Conservation (phyloP, 2,797 vertebrate species). For the Chaetodon trifasciatus region DNA sequence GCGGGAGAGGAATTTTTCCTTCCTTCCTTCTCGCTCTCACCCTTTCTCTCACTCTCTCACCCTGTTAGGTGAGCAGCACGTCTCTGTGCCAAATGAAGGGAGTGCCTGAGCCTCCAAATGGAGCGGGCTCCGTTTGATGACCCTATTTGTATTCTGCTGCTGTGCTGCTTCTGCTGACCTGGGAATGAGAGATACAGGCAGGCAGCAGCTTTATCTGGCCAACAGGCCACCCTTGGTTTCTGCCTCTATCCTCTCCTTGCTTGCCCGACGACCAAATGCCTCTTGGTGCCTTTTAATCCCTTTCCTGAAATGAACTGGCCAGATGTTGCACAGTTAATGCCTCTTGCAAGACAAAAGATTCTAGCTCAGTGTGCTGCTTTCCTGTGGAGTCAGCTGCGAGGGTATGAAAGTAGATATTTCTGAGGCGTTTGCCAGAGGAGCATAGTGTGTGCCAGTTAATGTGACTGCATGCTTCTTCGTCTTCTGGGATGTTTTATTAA, state of each 20-base stretch:
- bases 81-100: slow-evolving; percentile 68
- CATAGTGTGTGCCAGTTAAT: slow-evolving; percentile 30
- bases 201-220: slow-evolving; percentile 77
- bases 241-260: slow-evolving; percentile 50
- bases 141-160: slow-evolving; percentile 80
- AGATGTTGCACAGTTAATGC: slow-evolving; percentile 70
- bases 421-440: slow-evolving; percentile 29
- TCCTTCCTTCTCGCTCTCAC: background rate
- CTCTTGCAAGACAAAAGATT: slow-evolving; percentile 65
- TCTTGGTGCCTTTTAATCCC: slow-evolving; percentile 61
- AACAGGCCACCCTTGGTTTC: slow-evolving; percentile 69
- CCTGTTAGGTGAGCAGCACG: slow-evolving; percentile 55
- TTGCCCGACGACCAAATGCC: slow-evolving; percentile 47
- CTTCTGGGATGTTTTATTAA: slow-evolving; percentile 15
- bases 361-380: slow-evolving; percentile 23
- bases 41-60: slow-evolving; percentile 35
- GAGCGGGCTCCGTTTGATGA: slow-evolving; percentile 73
- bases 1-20: slow-evolving; percentile 37
- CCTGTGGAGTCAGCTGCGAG: slow-evolving; percentile 51
- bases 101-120: slow-evolving; percentile 67
- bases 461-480: slow-evolving; percentile 22
- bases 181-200: slow-evolving; percentile 76
- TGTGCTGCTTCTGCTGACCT: slow-evolving; percentile 74
- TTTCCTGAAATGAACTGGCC: slow-evolving; percentile 56
- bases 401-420: slow-evolving; percentile 38